Evolutionary conservation across 1,140 invertebrate genomes (phyloP), one percentile per base, ranked within the genome.

Genomic region (Drepana arcuata): DNA sequence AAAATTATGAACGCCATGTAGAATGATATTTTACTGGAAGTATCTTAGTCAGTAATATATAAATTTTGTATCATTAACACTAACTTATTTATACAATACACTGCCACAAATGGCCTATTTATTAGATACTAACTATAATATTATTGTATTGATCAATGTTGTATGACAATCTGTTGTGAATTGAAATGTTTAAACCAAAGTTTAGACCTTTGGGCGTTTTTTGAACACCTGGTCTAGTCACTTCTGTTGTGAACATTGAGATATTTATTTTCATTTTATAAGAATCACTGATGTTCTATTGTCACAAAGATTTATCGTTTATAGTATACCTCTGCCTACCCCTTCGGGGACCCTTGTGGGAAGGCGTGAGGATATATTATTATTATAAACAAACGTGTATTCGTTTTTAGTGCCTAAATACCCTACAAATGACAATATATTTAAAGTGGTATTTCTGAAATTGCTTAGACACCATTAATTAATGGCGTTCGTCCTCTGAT

Each of bases 101-200:
- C 65, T 74, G 70, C 68, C 68, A 67, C 35, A 36, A 56, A 52
- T 57, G 71, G 69, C 71, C 65, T 79, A 70, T 64, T 62, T 61
- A 61, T 59, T 39, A 44, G 32, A 52, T 42, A 51, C 18, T 18
- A 31, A 30, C 23, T 31, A 14, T 21, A n/a, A 23, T 18, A 30
- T 16, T 9, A 27, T 25, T 36, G 12, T 41, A 32, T 28, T 27
- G 11, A 29, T 14, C 12, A 31, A 38, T 29, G 31, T 37, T 34
- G 39, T 34, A 4, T 5, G 26, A 31, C n/a, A 40, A 34, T 30
- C 40, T 51, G 44, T 52, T 53, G 55, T 49, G 48, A 55, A 48
- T 39, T 50, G 27, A 31, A 48, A 38, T n/a, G n/a, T 41, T 30
- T 18, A 47, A 58, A 63, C 59, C 59, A 63, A 63, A 63, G 59